Evolutionary conservation across 2,113 vertebrate genomes (phyloP).

Genomic region (Mugil cephalus): DNA sequence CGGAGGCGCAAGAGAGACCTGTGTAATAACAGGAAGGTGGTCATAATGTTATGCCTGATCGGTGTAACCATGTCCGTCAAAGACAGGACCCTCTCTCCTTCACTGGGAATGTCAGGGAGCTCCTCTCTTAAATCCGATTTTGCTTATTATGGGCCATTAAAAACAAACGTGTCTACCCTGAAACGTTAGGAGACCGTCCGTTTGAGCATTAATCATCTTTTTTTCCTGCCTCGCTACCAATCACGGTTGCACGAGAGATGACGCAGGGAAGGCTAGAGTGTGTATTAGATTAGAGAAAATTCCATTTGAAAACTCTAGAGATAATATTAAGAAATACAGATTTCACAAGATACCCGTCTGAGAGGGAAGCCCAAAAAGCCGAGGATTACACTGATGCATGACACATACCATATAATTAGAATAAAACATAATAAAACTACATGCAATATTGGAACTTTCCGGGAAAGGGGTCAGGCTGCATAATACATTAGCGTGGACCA

Average conservation of each 20-base stretch:
- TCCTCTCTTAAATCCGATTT: conserved; percentile 12
- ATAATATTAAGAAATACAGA: conserved; percentile 4
- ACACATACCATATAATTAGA: background rate
- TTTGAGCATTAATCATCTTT: conserved; percentile 9
- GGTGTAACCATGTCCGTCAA: conserved; percentile 3
- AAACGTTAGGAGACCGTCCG: conserved; percentile 1
- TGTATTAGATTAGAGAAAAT: background rate
- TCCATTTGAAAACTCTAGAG: conserved; percentile 1
- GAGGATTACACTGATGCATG: background rate
- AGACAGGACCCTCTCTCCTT: conserved; percentile 9
- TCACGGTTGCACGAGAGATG: conserved; percentile 22
- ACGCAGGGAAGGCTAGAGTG: background rate
- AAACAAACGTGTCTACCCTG: background rate
- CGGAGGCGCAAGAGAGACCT: no score
- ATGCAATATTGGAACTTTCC: background rate
- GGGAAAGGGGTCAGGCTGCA: background rate
- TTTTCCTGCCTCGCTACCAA: conserved; percentile 10
- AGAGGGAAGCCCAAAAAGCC: background rate
- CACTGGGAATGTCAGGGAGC: conserved; percentile 2
- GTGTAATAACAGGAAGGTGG: no score
- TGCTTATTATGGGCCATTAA: conserved; percentile 26
- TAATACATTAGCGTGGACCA: no score
- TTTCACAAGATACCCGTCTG: background rate
- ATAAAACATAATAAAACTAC: background rate
- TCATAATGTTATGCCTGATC: no score